Percentiles rank a stretch among this genome's conserved stretches.
phyloP scores from a whole-genome alignment of 2,888 invertebrate species.

The Callimorpha dominula region DNA sequence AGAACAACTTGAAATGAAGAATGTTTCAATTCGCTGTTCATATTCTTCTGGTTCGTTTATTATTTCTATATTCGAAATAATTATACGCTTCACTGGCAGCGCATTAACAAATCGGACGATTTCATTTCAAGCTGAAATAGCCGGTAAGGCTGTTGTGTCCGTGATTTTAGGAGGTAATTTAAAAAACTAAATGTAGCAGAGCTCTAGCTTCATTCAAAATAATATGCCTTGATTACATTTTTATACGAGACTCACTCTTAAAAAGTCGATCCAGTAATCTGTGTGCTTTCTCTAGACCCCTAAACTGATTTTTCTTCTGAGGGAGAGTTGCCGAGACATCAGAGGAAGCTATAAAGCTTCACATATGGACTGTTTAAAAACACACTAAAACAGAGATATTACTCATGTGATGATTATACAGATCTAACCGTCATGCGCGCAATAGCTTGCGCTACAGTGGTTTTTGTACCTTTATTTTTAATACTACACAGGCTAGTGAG shows the following conservation, averaged over 20 bases:
- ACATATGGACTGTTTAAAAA: not conserved
- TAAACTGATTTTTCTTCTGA: not conserved
- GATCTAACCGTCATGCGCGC: not conserved
- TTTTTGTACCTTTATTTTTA: not conserved
- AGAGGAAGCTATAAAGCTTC: not conserved
- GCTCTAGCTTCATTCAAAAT: not conserved
- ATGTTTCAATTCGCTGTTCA: conserved; percentile 14
- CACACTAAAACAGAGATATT: too few relatives aligned
- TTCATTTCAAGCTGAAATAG: not conserved
- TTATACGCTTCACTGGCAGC: not conserved
- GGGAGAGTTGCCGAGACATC: not conserved
- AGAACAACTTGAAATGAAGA: conserved; percentile 49
- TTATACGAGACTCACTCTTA: not conserved
- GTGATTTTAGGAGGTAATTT: not conserved
- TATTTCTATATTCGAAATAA: not conserved
- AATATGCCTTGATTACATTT: not conserved
- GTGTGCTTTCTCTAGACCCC: not conserved
- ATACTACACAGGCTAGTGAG: not conserved
- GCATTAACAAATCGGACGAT: not conserved
- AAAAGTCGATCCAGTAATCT: not conserved
- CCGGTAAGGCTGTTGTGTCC: too few relatives aligned
- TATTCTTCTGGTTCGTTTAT: conserved; percentile 34
- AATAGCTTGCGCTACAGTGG: too few relatives aligned
- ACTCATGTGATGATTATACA: not conserved
- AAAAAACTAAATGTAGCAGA: not conserved